These are phyloP conservation scores for Drosophila kuntzei DNA, from an alignment of 2,888 invertebrate genomes.

Conservation along the genomic window DNA sequence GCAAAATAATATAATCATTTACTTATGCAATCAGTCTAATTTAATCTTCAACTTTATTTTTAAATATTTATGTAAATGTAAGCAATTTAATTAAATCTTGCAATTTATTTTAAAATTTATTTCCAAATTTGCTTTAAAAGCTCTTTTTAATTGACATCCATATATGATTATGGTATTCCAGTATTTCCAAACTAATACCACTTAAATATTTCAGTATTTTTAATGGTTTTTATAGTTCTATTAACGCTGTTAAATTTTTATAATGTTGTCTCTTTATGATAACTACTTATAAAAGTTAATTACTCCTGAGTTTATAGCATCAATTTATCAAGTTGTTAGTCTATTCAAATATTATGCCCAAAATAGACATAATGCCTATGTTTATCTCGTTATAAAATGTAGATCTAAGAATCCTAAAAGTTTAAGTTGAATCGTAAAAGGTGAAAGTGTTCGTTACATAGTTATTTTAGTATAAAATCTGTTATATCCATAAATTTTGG, in stretches of 20 bases:
- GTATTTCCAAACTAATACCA: background rate
- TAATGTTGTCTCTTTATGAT: background rate
- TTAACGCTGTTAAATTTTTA: background rate
- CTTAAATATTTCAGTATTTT: background rate
- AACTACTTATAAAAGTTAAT: conserved; percentile 12
- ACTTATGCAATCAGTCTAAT: no score
- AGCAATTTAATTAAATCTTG: background rate
- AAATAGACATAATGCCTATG: conserved; percentile 7
- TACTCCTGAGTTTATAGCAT: background rate
- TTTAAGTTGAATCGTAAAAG: conserved; percentile 10
- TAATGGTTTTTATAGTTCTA: background rate
- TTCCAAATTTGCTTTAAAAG: background rate
- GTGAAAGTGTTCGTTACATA: background rate
- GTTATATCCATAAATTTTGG: background rate
- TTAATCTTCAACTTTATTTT: no score
- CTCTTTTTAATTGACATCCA: background rate
- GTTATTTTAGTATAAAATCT: background rate
- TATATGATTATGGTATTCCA: background rate
- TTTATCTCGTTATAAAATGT: conserved; percentile 4
- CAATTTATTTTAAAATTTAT: background rate
- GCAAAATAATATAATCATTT: no score
- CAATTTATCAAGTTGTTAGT: conserved; percentile 2
- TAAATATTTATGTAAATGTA: no score
- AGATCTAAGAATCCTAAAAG: background rate
- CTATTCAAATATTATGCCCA: conserved; percentile 7